These are phyloP conservation scores for Meloidogyne chitwoodi DNA, from an alignment of 1,140 invertebrate species.

Conservation along the genomic window DNA sequence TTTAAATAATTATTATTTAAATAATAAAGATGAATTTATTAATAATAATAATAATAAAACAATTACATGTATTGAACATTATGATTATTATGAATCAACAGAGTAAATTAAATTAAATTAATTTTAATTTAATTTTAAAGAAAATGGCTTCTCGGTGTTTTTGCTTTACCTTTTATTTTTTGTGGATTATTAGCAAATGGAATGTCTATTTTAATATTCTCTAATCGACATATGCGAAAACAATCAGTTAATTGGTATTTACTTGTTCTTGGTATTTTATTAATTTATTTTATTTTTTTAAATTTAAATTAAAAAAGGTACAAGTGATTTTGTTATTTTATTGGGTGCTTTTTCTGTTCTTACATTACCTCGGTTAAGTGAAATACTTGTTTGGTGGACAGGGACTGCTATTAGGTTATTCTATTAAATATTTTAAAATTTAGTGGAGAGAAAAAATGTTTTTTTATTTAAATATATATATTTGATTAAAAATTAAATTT, in stretches of 20 bases:
- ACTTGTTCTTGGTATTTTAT: constrained; percentile 41
- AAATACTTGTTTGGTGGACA: constrained; percentile 35
- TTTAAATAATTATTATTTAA: too few relatives aligned
- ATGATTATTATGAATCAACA: constrained; percentile 44
- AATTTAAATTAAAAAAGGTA: constrained; percentile 1
- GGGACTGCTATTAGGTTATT: constrained; percentile 38
- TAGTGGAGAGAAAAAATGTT: too few relatives aligned
- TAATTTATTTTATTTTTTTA: too few relatives aligned
- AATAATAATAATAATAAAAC: not conserved
- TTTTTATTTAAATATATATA: too few relatives aligned
- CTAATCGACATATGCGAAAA: constrained; percentile 43
- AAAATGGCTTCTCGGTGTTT: constrained; percentile 31
- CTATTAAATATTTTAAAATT: too few relatives aligned
- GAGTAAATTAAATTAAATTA: constrained; percentile 26
- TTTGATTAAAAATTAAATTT: too few relatives aligned
- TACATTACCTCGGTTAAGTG: constrained; percentile 44
- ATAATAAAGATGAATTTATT: not conserved
- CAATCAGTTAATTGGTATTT: constrained; percentile 52
- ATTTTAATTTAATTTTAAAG: constrained; percentile 11
- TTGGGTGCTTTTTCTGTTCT: constrained; percentile 50
- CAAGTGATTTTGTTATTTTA: constrained; percentile 42
- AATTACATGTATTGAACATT: constrained; percentile 28
- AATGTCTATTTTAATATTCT: constrained; percentile 50
- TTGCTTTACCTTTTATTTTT: constrained; percentile 50
- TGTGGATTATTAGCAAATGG: constrained; percentile 44